phyloP scores from a whole-genome alignment of 35 echinoderm and acorn worm genomes.

The Anneissia japonica region DNA sequence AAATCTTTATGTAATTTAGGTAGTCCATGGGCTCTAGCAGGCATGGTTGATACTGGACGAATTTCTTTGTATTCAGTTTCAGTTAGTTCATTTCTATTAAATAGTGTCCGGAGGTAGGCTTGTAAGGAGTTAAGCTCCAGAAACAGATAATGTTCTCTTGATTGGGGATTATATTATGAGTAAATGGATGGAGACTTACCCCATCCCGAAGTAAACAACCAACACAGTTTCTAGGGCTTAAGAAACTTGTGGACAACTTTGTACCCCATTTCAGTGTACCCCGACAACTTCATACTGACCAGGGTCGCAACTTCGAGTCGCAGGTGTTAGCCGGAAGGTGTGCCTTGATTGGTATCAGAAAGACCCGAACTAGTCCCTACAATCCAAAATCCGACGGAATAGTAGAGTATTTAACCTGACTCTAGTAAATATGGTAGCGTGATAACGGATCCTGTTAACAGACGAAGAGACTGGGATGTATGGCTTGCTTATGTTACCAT shows the following conservation, averaged over 20 bases:
- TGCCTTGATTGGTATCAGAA: slow-evolving; percentile 6
- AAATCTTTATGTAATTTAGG: no score
- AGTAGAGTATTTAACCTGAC: slow-evolving; percentile 48
- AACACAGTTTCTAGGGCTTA: no score
- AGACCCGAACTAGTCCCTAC: slow-evolving; percentile 39
- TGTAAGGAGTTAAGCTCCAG: no score
- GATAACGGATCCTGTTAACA: slow-evolving; percentile 24
- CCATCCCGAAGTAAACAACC: no score
- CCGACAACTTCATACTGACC: slow-evolving; percentile 45
- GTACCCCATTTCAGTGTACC: slow-evolving; percentile 47
- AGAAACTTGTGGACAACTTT: slow-evolving; percentile 47
- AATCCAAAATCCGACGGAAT: slow-evolving; percentile 21
- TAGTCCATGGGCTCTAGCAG: no score
- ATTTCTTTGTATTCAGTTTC: no score
- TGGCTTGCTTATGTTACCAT: slow-evolving; percentile 24
- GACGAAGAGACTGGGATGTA: slow-evolving; percentile 39
- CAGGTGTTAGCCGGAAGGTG: slow-evolving; percentile 16
- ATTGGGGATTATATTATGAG: no score
- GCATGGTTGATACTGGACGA: no score
- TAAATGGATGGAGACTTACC: no score
- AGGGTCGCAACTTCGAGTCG: slow-evolving; percentile 63
- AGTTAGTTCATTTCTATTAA: no score
- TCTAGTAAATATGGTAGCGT: slow-evolving; percentile 17
- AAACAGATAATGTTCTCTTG: no score
- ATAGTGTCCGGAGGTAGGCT: no score